Evolutionary conservation across 2,797 vertebrate species (phyloP).

Genomic region (Anguilla anguilla): DNA sequence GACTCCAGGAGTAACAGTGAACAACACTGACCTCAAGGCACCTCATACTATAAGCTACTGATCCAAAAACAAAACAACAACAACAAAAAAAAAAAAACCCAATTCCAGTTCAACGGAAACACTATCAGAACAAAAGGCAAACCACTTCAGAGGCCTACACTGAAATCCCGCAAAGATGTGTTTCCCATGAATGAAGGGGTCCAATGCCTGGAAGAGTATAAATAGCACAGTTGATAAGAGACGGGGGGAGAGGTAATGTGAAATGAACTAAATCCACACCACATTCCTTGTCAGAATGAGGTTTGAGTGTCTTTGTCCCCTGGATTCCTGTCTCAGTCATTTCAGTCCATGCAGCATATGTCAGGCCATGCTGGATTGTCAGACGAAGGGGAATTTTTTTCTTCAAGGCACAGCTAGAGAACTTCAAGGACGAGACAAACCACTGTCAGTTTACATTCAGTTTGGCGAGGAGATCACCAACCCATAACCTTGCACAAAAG

Average conservation of each 20-base stretch:
- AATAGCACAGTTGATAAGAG: not conserved
- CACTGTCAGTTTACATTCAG: slow-evolving; percentile 64
- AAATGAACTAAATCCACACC: not conserved
- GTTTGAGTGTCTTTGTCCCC: slow-evolving; percentile 34
- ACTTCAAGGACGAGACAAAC: slow-evolving; percentile 47
- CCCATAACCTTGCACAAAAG: slow-evolving; percentile 33
- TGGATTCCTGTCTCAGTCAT: slow-evolving; percentile 50
- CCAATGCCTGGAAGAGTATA: not conserved
- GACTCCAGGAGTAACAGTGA: slow-evolving; percentile 27
- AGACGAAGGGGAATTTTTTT: slow-evolving; percentile 57
- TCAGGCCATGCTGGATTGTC: slow-evolving; percentile 81
- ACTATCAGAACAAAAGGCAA: slow-evolving; percentile 27
- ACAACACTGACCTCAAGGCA: slow-evolving; percentile 48
- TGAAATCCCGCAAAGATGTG: not conserved
- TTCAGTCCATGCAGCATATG: slow-evolving; percentile 76
- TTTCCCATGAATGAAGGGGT: not conserved
- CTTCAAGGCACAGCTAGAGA: slow-evolving; percentile 79
- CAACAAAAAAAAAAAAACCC: slow-evolving; percentile 20
- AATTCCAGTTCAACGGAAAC: slow-evolving; percentile 37
- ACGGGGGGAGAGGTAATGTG: not conserved
- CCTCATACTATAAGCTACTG: slow-evolving; percentile 47
- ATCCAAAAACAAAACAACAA: not conserved
- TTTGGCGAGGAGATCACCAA: slow-evolving; percentile 47
- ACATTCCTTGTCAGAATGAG: not conserved
- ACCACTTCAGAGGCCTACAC: not conserved